These are phyloP conservation scores for Nyctereutes procyonoides DNA, from an alignment of 2,113 vertebrate species.

Conservation along the genomic window DNA sequence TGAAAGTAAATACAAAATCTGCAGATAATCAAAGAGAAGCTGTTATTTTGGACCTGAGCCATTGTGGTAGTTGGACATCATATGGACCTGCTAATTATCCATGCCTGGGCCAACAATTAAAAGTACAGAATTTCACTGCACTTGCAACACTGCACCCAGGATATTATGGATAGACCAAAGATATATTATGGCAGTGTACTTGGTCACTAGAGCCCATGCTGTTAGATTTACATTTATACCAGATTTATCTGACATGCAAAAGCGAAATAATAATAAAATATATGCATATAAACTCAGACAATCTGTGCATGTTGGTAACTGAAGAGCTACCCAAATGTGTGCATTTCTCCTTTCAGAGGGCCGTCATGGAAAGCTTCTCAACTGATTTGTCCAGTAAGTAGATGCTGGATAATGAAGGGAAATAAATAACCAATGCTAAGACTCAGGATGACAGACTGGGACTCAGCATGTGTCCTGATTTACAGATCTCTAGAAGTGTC, in stretches of 20 bases:
- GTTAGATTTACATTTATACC: slow-evolving; percentile 68
- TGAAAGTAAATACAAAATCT: slow-evolving; percentile 47
- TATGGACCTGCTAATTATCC: slow-evolving; percentile 5
- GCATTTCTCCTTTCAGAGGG: slow-evolving; percentile 33
- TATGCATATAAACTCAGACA: slow-evolving; percentile 73
- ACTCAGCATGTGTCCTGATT: slow-evolving; percentile 71
- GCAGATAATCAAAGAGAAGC: not conserved
- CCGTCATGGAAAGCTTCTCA: slow-evolving; percentile 38
- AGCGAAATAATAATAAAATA: slow-evolving; percentile 78
- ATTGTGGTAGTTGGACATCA: not conserved
- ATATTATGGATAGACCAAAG: slow-evolving; percentile 44
- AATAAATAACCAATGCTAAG: slow-evolving; percentile 71
- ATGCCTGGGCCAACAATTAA: slow-evolving; percentile 60
- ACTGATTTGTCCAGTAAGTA: slow-evolving; percentile 66
- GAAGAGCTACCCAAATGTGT: slow-evolving; percentile 66
- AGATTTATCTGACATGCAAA: slow-evolving; percentile 58
- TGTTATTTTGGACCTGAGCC: slow-evolving; percentile 15
- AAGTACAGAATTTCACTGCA: slow-evolving; percentile 47
- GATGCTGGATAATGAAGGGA: slow-evolving; percentile 68
- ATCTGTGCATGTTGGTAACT: slow-evolving; percentile 71
- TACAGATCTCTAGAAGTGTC: slow-evolving; percentile 69
- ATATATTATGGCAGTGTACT: slow-evolving; percentile 39
- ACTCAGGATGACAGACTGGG: slow-evolving; percentile 54
- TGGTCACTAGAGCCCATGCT: slow-evolving; percentile 59
- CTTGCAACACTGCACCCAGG: not conserved